Conservation (phyloP, 2,888 invertebrate species). For the Rhaphigaster nebulosa region DNA sequence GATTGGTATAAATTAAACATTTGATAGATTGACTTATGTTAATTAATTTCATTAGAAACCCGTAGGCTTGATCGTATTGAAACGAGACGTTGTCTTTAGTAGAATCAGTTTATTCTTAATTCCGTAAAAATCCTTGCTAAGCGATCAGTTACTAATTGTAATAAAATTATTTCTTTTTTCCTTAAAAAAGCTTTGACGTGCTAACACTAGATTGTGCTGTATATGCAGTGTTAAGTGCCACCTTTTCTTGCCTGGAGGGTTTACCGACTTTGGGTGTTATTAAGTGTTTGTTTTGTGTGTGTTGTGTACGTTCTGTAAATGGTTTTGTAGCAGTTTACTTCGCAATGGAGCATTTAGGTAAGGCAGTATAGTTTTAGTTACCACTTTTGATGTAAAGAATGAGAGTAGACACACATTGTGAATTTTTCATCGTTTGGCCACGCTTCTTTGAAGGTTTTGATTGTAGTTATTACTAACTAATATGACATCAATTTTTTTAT, state of each 20-base stretch:
- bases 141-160: neutral
- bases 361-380: neutral
- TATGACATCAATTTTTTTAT: neutral
- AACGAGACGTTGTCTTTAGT: neutral
- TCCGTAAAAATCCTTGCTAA: neutral
- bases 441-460: neutral
- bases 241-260: neutral
- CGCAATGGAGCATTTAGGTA: neutral
- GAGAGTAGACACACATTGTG: neutral
- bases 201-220: neutral
- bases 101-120: neutral
- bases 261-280: neutral
- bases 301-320: neutral
- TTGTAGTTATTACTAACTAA: neutral
- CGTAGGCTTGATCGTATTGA: neutral
- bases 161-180: neutral
- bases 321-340: neutral
- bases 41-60: neutral
- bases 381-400: neutral
- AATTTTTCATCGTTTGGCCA: neutral
- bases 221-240: neutral
- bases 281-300: neutral
- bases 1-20: neutral
- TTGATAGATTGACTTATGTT: neutral
- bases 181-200: neutral